phyloP scores from a whole-genome alignment of 2,113 vertebrate genomes.

The Trematomus loennbergii region DNA sequence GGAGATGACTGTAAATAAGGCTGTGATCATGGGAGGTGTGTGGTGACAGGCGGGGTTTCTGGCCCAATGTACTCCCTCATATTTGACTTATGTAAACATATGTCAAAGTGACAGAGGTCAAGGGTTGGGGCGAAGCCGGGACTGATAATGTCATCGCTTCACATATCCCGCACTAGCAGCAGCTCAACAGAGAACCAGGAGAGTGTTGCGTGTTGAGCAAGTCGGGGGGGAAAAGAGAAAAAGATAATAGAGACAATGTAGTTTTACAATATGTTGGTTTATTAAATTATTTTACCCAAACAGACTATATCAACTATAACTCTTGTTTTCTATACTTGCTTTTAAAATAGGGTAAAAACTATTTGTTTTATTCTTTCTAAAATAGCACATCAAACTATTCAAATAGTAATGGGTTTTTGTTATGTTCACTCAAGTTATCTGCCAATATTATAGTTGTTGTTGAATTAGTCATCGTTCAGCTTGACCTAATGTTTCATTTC shows the following conservation, averaged over 20 bases:
- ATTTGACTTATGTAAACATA: slow-evolving; percentile 67
- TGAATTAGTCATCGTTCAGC: no score
- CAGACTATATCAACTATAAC: not conserved
- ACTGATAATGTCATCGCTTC: slow-evolving; percentile 18
- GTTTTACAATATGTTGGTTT: not conserved
- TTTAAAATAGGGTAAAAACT: no score
- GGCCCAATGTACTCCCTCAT: slow-evolving; percentile 29
- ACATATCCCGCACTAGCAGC: not conserved
- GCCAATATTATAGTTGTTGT: no score
- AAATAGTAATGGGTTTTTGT: no score
- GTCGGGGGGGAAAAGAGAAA: not conserved
- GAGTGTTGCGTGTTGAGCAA: not conserved
- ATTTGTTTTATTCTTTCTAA: no score
- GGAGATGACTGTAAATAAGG: slow-evolving; percentile 80
- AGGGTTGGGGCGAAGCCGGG: slow-evolving; percentile 32
- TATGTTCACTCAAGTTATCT: no score
- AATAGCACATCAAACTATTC: no score
- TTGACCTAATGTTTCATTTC: no score
- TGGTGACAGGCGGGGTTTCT: slow-evolving; percentile 32
- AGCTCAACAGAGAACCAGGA: slow-evolving; percentile 18
- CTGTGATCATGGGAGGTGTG: slow-evolving; percentile 64
- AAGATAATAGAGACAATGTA: not conserved
- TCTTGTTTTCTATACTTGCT: no score
- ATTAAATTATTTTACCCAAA: not conserved
- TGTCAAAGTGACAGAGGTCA: slow-evolving; percentile 72